These are phyloP conservation scores for Zeus faber DNA, from an alignment of 2,113 vertebrate species.

Conservation along the genomic window DNA sequence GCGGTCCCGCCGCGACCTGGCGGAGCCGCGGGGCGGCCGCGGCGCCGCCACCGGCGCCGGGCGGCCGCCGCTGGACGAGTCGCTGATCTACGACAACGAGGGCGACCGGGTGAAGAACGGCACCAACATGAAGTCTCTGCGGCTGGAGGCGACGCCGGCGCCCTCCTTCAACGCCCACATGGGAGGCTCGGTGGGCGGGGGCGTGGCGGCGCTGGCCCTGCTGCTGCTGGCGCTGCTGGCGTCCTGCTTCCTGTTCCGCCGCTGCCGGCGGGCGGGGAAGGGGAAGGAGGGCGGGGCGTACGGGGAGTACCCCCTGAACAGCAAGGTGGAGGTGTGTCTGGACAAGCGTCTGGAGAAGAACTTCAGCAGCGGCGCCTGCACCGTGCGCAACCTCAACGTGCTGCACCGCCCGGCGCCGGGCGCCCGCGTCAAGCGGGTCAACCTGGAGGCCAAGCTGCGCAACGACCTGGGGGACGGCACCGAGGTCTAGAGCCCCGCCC, in stretches of 20 bases:
- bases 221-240: constrained; percentile 79
- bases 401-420: constrained; percentile 64
- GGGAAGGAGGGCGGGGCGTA: constrained; percentile 13
- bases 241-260: constrained; percentile 79
- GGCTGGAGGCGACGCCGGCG: constrained; percentile 76
- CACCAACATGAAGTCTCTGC: constrained; percentile 95
- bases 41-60: constrained; percentile 62
- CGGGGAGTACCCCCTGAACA: constrained; percentile 89
- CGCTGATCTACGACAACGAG: constrained; percentile 94
- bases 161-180: constrained; percentile 76
- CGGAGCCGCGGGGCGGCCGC: constrained; percentile 65
- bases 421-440: constrained; percentile 81
- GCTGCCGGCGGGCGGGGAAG: constrained; percentile 72
- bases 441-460: constrained; percentile 90
- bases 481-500: constrained; percentile 79
- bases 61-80: constrained; percentile 79
- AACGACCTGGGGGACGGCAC: constrained; percentile 93
- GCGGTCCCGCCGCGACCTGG: constrained; percentile 80
- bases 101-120: constrained; percentile 94
- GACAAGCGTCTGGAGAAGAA: constrained; percentile 78
- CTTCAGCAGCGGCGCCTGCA: constrained; percentile 79
- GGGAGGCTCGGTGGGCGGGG: constrained; percentile 83
- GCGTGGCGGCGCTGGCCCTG: constrained; percentile 78
- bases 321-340: constrained; percentile 82
- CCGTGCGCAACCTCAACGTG: constrained; percentile 82